Base-by-base conservation (phyloP, 2,888 invertebrate species). In the Axea sp. region DNA sequence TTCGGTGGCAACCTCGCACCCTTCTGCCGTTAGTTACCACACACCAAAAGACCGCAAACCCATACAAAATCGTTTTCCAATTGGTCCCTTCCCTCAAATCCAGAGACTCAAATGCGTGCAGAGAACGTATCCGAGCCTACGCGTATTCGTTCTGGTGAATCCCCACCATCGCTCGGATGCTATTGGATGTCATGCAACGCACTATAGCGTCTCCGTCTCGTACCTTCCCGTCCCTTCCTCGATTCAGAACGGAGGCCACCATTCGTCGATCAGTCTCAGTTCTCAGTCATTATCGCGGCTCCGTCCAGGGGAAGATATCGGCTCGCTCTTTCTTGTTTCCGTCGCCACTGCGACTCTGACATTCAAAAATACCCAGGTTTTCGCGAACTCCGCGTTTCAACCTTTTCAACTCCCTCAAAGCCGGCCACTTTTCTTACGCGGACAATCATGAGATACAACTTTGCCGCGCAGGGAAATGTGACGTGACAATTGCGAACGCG, bases 401-500 rank as follows among this genome's bases (percentile, higher is more conserved):
- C 19, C 9, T 4, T 3, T 3, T 28, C n/a, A n/a, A n/a, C n/a
- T n/a, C n/a, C n/a, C n/a, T n/a, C n/a, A n/a, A n/a, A n/a, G n/a
- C n/a, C n/a, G n/a, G 19, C 3, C 19, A 19, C 1, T 15, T 3
- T 15, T 35, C 9, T 30, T 30, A 7, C 35, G 19, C 2, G 28
- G 28, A 28, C 5, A 59, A 71, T 26, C 62, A 71, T 47, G 62
- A 71, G 47, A 30, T 39, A 43, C 55, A 12, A 24, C 14, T 51
- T 35, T 12, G 35, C 33, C 45, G 9, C 33, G 39, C 39, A 55
- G 19, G 57, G 43, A 55, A 71, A 64, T 55, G 69, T 71, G 69
- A 71, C 64, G 71, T 64, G 71, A 71, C 60, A 49, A 71, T 68
- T 31, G 43, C 51, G 24, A 59, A 37, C 24, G 59, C 59, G 28